Percentiles rank a stretch among this genome's conserved stretches.
Evolutionary conservation across 2,888 invertebrate genomes (phyloP).

Genomic region (Zhuqinia jingwanae): DNA sequence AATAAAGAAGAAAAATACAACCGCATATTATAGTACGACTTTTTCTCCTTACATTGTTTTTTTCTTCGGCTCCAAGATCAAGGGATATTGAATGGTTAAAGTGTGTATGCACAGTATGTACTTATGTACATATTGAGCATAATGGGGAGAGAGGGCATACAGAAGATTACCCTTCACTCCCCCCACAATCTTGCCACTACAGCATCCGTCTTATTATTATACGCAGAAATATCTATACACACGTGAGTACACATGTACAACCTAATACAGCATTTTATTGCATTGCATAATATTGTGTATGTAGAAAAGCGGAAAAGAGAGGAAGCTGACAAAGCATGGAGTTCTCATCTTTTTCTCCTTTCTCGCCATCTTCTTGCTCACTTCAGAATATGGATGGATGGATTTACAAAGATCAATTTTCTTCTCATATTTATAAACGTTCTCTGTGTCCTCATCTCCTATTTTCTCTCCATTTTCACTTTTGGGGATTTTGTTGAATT

Average conservation of each 20-base stretch:
- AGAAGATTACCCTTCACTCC: conserved; percentile 15
- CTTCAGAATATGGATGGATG: conserved; percentile 33
- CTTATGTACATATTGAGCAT: not conserved
- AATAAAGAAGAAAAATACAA: not conserved
- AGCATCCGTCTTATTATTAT: too few species aligned
- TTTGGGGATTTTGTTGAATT: not conserved
- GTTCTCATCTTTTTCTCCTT: too few species aligned
- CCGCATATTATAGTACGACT: not conserved
- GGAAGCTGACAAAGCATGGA: not conserved
- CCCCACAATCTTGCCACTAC: not conserved
- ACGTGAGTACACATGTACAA: too few species aligned
- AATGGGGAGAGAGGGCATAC: not conserved
- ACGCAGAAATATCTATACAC: too few species aligned
- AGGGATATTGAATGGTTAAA: not conserved
- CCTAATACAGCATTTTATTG: not conserved
- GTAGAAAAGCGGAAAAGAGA: not conserved
- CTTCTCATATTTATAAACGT: conserved; percentile 57
- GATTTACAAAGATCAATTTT: conserved; percentile 62
- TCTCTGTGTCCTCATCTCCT: not conserved
- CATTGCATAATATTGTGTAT: not conserved
- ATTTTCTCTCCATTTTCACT: not conserved
- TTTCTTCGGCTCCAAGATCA: not conserved
- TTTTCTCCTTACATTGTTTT: too few species aligned
- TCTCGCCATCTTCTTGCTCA: not conserved
- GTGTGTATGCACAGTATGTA: not conserved